phyloP scores from a whole-genome alignment of 2,888 invertebrate species.

The Metellina segmentata region DNA sequence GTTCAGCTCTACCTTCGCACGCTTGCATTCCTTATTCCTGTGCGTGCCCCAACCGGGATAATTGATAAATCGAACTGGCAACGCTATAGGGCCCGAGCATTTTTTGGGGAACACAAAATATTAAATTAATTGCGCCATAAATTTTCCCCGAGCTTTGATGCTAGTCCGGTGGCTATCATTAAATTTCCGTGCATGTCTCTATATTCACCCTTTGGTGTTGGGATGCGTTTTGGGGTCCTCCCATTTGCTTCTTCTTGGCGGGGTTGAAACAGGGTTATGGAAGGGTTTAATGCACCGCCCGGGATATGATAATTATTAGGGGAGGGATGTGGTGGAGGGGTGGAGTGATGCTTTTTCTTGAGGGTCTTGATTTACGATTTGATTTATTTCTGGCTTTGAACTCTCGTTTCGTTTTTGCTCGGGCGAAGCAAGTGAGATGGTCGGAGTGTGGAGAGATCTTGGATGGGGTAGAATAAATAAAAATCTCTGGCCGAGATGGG shows the following conservation, averaged over 20 bases:
- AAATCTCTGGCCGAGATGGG: not conserved
- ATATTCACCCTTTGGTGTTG: not conserved
- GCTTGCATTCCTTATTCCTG: too few relatives aligned
- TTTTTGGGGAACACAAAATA: constrained; percentile 1
- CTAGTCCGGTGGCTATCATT: constrained; percentile 9
- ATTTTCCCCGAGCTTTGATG: constrained; percentile 10
- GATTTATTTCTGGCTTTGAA: not conserved
- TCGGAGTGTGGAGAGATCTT: not conserved
- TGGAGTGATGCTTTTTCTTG: not conserved
- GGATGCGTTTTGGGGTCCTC: not conserved
- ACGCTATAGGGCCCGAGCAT: constrained; percentile 21
- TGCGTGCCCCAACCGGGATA: constrained; percentile 23
- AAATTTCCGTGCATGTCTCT: constrained; percentile 11
- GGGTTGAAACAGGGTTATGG: not conserved
- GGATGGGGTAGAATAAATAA: not conserved
- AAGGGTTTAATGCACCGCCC: not conserved
- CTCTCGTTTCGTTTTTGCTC: not conserved
- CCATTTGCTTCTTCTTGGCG: not conserved
- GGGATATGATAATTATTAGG: not conserved
- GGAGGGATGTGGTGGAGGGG: not conserved
- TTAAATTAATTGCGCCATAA: constrained; percentile 60
- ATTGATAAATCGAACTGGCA: constrained; percentile 28
- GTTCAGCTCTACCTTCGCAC: too few relatives aligned
- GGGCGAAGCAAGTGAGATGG: not conserved
- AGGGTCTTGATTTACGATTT: too few relatives aligned